Base-by-base conservation (phyloP, 1,140 invertebrate genomes). In the Stenopsyche tienmushanensis region DNA sequence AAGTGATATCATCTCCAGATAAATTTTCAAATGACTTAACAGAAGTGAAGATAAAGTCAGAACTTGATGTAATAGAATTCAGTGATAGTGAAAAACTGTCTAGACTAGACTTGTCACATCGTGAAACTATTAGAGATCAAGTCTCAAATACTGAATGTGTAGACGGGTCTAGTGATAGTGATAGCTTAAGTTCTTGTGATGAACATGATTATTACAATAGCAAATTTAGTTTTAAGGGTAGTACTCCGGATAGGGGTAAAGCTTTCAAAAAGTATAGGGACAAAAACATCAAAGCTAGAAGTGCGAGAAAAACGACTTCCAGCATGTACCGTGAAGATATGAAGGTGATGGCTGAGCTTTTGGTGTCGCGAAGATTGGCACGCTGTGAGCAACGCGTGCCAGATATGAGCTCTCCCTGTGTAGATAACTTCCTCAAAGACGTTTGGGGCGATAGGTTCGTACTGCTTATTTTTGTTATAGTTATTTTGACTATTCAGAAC, bases 141-240 rank as follows among this genome's bases (percentile, higher is more conserved):
- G 24, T 71, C 50, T 71, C 71, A 10, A 73, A 71, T 13, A 60
- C 69, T 9, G 72, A 75, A 68, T 65, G 53, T 29, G 39, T 21
- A 64, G 8, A 66, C 54, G 26, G 26, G 55, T 57, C 39, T 34
- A 63, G 45, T 60, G 26, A 49, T 53, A 34, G 42, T 25, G 57
- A 60, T 60, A 60, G 57, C 17, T 25, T 60, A 60, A 49, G 41
- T 47, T 60, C 57, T 60, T 47, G 57, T 47, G 57, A 49, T 29
- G 57, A 24, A 60, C 57, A 47, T 25, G 42, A 60, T 60, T 60
- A 45, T 60, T 60, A 47, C 23, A 20, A 60, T 60, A 60, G 57
- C 44, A 49, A 60, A 60, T 47, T 60, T 60, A 60, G 44, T 45
- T 60, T 47, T 60, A 60, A 60, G 23, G 41, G 57, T 47, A 60